Percentiles rank a stretch among this genome's conserved stretches.
These are phyloP conservation scores for Leptinotarsa lineolata DNA, from an alignment of 1,140 invertebrate genomes.

Conservation along the genomic window DNA sequence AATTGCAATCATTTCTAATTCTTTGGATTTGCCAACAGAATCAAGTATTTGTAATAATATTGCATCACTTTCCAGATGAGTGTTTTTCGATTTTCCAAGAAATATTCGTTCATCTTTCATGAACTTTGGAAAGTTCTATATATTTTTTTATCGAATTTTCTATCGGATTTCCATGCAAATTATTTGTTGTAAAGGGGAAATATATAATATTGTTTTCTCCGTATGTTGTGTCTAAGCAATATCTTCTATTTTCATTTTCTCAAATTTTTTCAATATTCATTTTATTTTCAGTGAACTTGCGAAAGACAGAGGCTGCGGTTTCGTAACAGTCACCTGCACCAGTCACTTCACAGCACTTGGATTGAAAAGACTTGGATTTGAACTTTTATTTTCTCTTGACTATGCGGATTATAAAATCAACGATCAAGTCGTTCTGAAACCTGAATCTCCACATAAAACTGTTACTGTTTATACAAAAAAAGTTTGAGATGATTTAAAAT, in stretches of 20 bases:
- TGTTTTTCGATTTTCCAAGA: no score
- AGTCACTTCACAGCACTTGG: constrained; percentile 73
- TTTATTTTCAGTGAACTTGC: constrained; percentile 63
- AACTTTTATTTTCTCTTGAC: constrained; percentile 64
- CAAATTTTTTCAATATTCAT: background rate
- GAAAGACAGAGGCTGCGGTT: constrained; percentile 58
- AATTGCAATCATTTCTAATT: no score
- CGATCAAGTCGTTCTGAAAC: constrained; percentile 63
- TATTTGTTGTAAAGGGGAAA: no score
- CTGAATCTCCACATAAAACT: constrained; percentile 62
- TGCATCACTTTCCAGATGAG: no score
- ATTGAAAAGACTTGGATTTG: constrained; percentile 69
- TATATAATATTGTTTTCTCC: background rate
- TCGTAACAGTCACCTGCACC: constrained; percentile 66
- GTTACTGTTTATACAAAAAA: constrained; percentile 60
- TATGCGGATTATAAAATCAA: constrained; percentile 69
- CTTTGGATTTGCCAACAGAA: no score
- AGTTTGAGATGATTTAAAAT: constrained; percentile 15
- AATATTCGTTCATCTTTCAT: no score
- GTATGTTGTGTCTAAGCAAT: background rate
- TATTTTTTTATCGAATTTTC: no score
- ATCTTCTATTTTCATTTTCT: no score
- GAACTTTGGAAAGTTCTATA: no score
- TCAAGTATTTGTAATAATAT: no score
- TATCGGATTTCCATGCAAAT: no score